phyloP scores from a whole-genome alignment of 2,888 invertebrate species.

The Gastrophysa polygoni region DNA sequence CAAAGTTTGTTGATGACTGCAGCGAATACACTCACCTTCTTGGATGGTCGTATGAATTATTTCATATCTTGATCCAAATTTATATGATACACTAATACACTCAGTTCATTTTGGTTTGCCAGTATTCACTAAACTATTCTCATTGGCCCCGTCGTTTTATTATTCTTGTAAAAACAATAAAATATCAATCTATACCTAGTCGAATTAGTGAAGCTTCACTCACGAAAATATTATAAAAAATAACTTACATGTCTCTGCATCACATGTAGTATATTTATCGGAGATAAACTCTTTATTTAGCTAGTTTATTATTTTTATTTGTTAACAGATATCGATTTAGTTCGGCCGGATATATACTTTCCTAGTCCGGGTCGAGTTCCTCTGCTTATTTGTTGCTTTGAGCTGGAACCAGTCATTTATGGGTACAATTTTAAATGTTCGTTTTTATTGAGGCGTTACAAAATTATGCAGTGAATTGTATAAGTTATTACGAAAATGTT shows the following conservation, averaged over 20 bases:
- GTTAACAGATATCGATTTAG: not conserved
- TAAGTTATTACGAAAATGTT: conserved; percentile 35
- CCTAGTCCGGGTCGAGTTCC: too few relatives aligned
- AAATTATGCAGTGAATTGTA: conserved; percentile 32
- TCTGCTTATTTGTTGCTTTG: not conserved
- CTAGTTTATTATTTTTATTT: too few relatives aligned
- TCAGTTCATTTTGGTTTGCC: not conserved
- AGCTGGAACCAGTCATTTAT: too few relatives aligned
- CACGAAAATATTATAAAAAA: not conserved
- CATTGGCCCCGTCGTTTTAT: not conserved
- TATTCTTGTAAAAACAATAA: not conserved
- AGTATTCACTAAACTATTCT: not conserved
- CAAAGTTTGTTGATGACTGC: too few relatives aligned
- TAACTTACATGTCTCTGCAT: not conserved
- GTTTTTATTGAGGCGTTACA: not conserved
- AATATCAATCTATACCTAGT: not conserved
- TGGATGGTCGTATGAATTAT: too few relatives aligned
- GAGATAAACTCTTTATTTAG: not conserved
- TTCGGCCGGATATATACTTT: not conserved
- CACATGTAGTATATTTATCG: not conserved
- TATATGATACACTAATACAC: not conserved
- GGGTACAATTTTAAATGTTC: too few relatives aligned
- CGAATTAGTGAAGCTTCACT: not conserved
- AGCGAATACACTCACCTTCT: too few relatives aligned
- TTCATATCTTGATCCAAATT: too few relatives aligned